Base-by-base conservation (phyloP, 2,113 vertebrate genomes). In the Brachyhypopomus gauderio region DNA sequence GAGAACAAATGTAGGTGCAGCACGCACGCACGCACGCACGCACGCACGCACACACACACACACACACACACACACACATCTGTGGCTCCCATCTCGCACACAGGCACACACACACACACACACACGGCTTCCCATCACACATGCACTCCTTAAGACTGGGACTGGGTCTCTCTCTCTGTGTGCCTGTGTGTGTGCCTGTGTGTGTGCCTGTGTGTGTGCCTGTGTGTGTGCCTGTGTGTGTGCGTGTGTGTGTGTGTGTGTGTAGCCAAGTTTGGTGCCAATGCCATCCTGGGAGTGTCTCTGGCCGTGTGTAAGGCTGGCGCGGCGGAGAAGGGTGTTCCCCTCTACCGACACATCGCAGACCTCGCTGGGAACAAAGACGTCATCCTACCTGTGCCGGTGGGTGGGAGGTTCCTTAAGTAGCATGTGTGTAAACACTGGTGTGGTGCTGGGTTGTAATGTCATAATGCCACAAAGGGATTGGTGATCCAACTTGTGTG, bases 1-100 rank as follows among this genome's bases (percentile, higher is more conserved):
- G 95, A 96, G 84, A 97, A 96, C 90, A 97, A 97, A 89, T 96
- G 96, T 97, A 84, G 91, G 92, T 63, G 5, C n/a, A n/a, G n/a
- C n/a, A n/a, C 9, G 19, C 38, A 63, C 56, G 17, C 12, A 71
- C 19, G 7, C 9, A 5, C 38, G n/a, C 38, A 41, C 38, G 7
- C 38, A n/a, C n/a, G n/a, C 38, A 41, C 38, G 7, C 38, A 41
- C 38, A 41, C 38, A 41, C 38, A 41, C 38, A 3, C 5, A 23
- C 5, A 30, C 45, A 14, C n/a, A n/a, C 9, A 23, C 38, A 63
- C 56, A 22, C 12, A 71, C 19, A 41, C 9, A 5, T 41, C 5
- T 8, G 41, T 0, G 6, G 1, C 41, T 45, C 41, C 41, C 41
- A 2, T 11, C 41, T 41, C 38, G n/a, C 38, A 41, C 38, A 41